These are phyloP conservation scores for Chascanopsetta lugubris DNA, from an alignment of 2,113 vertebrate species.

Conservation along the genomic window DNA sequence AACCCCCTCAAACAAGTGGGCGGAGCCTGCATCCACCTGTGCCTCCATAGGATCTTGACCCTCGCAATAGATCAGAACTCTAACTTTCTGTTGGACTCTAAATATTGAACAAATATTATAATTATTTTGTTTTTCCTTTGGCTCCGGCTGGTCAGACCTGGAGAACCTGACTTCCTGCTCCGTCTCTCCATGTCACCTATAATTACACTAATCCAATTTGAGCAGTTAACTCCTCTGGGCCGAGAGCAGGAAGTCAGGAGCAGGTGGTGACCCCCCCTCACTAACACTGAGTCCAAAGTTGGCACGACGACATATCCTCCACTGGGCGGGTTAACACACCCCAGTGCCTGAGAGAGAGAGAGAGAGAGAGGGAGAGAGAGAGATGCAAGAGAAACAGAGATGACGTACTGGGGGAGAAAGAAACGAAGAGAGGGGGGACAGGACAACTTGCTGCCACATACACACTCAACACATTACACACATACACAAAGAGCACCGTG, in stretches of 20 bases:
- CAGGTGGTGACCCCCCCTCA: slow-evolving; percentile 50
- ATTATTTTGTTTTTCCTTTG: no score
- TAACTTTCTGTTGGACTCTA: no score
- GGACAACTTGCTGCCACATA: slow-evolving; percentile 5
- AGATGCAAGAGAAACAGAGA: slow-evolving; percentile 18
- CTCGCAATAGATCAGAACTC: no score
- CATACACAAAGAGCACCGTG: neutral
- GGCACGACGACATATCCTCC: neutral
- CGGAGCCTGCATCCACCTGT: no score
- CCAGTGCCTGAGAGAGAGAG: slow-evolving; percentile 6
- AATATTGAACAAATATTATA: no score
- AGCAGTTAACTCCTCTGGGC: slow-evolving; percentile 61
- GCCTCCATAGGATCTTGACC: no score
- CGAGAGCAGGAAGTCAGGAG: slow-evolving; percentile 53
- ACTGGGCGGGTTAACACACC: slow-evolving; percentile 15
- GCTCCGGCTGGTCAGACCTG: neutral
- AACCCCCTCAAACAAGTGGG: no score
- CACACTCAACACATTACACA: no score
- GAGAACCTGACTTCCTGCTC: neutral
- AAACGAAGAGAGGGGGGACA: neutral
- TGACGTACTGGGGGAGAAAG: neutral
- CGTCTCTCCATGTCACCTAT: slow-evolving; percentile 16
- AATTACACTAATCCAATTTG: slow-evolving; percentile 54
- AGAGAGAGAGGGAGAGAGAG: neutral
- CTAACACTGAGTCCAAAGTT: neutral